A percentile compares a stretch with the other conserved stretches of the same genome.
These are phyloP conservation scores for Pocillopora meandrina DNA, from an alignment of 92 coral and sea anemone genomes.

Conservation along the genomic window DNA sequence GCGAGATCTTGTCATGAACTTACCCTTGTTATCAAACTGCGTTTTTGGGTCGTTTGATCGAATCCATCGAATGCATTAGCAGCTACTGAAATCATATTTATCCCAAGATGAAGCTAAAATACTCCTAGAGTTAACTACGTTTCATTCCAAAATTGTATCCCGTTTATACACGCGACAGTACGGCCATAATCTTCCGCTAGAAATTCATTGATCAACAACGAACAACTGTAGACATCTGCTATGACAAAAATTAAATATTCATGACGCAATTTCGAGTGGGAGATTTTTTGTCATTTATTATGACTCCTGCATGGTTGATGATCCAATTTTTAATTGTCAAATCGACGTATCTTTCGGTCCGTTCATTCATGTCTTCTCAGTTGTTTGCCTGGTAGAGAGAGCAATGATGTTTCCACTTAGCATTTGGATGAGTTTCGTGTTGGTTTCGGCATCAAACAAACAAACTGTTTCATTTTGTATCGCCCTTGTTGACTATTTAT, in stretches of 20 bases:
- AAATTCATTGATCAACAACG: slow-evolving; percentile 34
- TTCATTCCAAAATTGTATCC: slow-evolving; percentile 16
- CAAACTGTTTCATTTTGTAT: background rate
- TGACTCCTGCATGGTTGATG: slow-evolving; percentile 17
- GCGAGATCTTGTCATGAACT: slow-evolving; percentile 18
- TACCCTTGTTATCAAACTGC: slow-evolving; percentile 46
- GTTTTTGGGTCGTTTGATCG: slow-evolving; percentile 48
- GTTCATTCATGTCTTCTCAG: background rate
- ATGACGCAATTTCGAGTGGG: slow-evolving; percentile 33
- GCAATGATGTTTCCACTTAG: background rate
- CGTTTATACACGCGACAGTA: background rate
- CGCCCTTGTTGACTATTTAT: slow-evolving; percentile 5
- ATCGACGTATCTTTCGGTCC: background rate
- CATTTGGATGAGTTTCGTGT: slow-evolving; percentile 11
- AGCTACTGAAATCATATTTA: slow-evolving; percentile 40
- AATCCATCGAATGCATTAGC: slow-evolving; percentile 55
- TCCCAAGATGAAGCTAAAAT: background rate
- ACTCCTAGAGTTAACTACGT: background rate
- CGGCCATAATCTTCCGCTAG: slow-evolving; percentile 12
- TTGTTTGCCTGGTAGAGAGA: slow-evolving; percentile 3
- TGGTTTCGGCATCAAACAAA: slow-evolving; percentile 1
- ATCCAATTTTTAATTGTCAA: slow-evolving; percentile 17
- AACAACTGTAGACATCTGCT: slow-evolving; percentile 41
- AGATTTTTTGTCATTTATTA: slow-evolving; percentile 30
- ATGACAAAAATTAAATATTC: slow-evolving; percentile 46